Conservation (phyloP, 2,113 vertebrate species). For the Mungos mungo region DNA sequence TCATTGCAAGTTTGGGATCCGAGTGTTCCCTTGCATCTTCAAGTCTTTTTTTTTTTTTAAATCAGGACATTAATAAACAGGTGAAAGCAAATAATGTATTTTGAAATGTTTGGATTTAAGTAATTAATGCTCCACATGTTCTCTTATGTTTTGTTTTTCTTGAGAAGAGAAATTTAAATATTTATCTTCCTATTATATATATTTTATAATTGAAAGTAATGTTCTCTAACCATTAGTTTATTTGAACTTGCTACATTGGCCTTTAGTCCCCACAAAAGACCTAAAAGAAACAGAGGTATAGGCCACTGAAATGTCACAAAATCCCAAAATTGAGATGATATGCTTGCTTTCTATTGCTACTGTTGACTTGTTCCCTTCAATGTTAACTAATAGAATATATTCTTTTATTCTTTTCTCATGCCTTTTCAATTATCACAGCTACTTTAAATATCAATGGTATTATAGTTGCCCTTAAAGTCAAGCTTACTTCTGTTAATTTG, state of each 20-base stretch:
- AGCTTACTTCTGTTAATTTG: slow-evolving; percentile 1
- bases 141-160: slow-evolving; percentile 33
- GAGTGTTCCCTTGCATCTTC: neutral
- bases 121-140: neutral
- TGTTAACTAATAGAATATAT: neutral
- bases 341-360: slow-evolving; percentile 13
- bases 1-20: neutral
- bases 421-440: neutral
- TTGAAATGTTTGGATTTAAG: neutral
- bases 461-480: slow-evolving; percentile 5
- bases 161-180: slow-evolving; percentile 22
- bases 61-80: neutral
- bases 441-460: neutral
- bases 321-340: slow-evolving; percentile 27
- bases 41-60: neutral
- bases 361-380: neutral
- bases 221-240: slow-evolving; percentile 2
- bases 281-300: neutral
- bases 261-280: neutral
- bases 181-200: slow-evolving; percentile 38
- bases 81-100: neutral
- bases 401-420: slow-evolving; percentile 22
- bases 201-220: slow-evolving; percentile 50
- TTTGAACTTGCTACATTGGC: neutral
- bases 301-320: slow-evolving; percentile 7